Evolutionary conservation across 2,888 invertebrate genomes (phyloP).

Genomic region (Xestobium rufovillosum): DNA sequence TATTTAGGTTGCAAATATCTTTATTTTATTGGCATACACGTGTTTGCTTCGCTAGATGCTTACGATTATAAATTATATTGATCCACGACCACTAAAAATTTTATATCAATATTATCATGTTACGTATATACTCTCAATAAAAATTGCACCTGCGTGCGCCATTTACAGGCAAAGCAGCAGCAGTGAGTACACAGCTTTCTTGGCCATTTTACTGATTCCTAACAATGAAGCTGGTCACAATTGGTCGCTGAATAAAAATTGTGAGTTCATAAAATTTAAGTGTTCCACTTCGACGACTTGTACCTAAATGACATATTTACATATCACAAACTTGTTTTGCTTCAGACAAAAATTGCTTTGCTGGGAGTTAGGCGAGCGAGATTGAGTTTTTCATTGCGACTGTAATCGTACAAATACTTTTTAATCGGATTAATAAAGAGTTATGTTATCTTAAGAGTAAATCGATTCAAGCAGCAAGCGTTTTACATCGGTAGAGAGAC

Average conservation of each 20-base stretch:
- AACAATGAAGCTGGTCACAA: background rate
- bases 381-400: no score
- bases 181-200: no score
- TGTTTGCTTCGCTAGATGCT: constrained; percentile 16
- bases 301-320: constrained; percentile 1
- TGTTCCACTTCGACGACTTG: constrained; percentile 2
- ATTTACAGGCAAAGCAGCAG: no score
- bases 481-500: no score
- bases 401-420: no score
- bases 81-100: constrained; percentile 24
- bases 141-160: constrained; percentile 12
- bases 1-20: constrained; percentile 20
- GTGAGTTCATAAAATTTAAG: constrained; percentile 1
- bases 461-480: no score
- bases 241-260: background rate
- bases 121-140: background rate
- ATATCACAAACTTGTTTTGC: no score
- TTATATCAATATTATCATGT: constrained; percentile 16
- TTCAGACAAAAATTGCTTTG: no score
- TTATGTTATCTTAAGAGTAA: no score
- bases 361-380: no score
- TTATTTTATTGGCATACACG: constrained; percentile 22
- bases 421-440: no score
- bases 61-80: constrained; percentile 24
- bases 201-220: background rate